A percentile compares a stretch with the other conserved stretches of the same genome.
These are phyloP conservation scores for Seriola aureovittata DNA, from an alignment of 2,113 vertebrate species.

Conservation along the genomic window DNA sequence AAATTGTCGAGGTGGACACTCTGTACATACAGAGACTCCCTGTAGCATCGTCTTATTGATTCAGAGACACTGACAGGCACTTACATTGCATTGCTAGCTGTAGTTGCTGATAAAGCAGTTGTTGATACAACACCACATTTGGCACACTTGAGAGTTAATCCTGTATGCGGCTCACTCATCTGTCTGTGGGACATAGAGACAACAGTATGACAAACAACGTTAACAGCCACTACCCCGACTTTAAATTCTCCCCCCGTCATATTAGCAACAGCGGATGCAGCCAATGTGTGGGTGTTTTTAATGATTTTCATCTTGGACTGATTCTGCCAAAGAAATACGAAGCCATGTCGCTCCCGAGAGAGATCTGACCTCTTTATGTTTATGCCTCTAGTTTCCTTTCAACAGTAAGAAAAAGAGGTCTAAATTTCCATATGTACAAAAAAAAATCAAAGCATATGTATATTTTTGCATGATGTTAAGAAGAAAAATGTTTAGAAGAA, in stretches of 20 bases:
- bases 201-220: slow-evolving; percentile 73
- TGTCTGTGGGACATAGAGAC: slow-evolving; percentile 93
- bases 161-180: slow-evolving; percentile 99
- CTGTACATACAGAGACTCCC: slow-evolving; percentile 54
- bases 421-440: slow-evolving; percentile 55
- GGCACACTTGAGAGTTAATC: slow-evolving; percentile 99
- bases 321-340: slow-evolving; percentile 76
- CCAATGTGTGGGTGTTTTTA: slow-evolving; percentile 63
- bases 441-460: slow-evolving; percentile 50
- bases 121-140: slow-evolving; percentile 99
- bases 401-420: slow-evolving; percentile 50
- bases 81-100: slow-evolving; percentile 99
- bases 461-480: slow-evolving; percentile 55
- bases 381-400: slow-evolving; percentile 64
- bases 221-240: slow-evolving; percentile 46
- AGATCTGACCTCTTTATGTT: slow-evolving; percentile 76
- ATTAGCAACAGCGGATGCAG: slow-evolving; percentile 61
- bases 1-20: slow-evolving; percentile 46
- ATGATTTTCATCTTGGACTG: slow-evolving; percentile 75
- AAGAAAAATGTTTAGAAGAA: slow-evolving; percentile 61
- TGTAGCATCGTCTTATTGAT: slow-evolving; percentile 75
- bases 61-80: slow-evolving; percentile 83
- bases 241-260: slow-evolving; percentile 52
- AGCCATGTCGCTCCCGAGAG: slow-evolving; percentile 63
- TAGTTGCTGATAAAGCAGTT: slow-evolving; percentile 99